Evolutionary conservation across 1,140 invertebrate species (phyloP).

Genomic region (Bactericera cockerelli): DNA sequence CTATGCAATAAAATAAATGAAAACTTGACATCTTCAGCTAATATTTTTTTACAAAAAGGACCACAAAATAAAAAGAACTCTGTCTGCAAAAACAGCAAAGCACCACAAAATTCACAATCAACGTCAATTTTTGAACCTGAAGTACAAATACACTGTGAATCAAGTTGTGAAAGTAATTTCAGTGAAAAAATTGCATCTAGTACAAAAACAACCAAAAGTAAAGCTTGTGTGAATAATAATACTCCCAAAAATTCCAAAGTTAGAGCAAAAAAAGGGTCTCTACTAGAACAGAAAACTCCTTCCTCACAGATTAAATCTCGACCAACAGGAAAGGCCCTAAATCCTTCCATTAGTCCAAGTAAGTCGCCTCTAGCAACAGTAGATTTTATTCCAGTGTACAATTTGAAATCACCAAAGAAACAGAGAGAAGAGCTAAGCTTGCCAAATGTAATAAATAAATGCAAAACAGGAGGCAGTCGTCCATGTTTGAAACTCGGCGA

Average conservation of each 20-base stretch:
- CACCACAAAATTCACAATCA: too few species aligned
- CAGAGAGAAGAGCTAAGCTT: too few species aligned
- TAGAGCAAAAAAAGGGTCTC: background rate
- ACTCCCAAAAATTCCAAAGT: background rate
- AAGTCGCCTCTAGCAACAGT: too few species aligned
- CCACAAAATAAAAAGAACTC: too few species aligned
- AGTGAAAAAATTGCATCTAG: background rate
- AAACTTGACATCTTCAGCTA: background rate
- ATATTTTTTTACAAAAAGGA: too few species aligned
- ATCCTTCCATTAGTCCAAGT: too few species aligned
- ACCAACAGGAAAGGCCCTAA: background rate
- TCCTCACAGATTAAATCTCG: background rate
- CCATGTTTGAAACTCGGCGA: too few species aligned
- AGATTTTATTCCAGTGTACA: too few species aligned
- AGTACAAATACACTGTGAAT: background rate
- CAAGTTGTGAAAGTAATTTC: constrained; percentile 5
- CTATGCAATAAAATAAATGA: background rate
- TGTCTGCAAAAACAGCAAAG: too few species aligned
- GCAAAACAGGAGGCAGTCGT: too few species aligned
- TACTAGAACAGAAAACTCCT: background rate
- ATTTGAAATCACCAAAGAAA: too few species aligned
- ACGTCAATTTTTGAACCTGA: constrained; percentile 2
- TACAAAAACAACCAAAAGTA: background rate
- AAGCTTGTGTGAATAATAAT: background rate
- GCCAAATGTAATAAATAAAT: too few species aligned